A percentile compares a stretch with the other conserved stretches of the same genome.
These are phyloP conservation scores for Rotaria macrura DNA, from an alignment of 2,888 invertebrate genomes.

Conservation along the genomic window DNA sequence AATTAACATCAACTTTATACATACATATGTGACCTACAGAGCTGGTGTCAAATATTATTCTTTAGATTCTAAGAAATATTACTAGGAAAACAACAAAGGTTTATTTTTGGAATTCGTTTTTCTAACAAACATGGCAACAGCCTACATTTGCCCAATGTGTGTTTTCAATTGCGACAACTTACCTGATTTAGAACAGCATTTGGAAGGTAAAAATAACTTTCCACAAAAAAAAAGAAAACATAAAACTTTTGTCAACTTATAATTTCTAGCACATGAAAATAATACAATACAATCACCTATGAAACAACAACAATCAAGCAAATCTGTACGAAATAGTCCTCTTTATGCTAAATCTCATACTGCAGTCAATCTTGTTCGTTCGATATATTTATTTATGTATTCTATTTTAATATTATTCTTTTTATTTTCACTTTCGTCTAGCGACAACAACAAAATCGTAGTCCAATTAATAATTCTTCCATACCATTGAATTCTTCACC, in stretches of 20 bases:
- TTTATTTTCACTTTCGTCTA: not conserved
- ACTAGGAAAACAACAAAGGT: too few species aligned
- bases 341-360: not conserved
- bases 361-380: not conserved
- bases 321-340: not conserved
- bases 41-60: not conserved
- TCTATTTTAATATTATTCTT: too few species aligned
- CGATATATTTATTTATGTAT: not conserved
- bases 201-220: not conserved
- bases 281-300: not conserved
- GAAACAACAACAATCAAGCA: not conserved
- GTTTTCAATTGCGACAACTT: conserved; percentile 10
- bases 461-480: not conserved
- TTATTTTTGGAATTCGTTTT: not conserved
- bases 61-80: not conserved
- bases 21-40: not conserved
- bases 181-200: conserved; percentile 12
- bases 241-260: too few species aligned
- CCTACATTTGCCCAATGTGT: conserved; percentile 9
- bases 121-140: not conserved
- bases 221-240: not conserved
- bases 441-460: not conserved
- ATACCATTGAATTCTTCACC: not conserved
- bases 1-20: too few species aligned
- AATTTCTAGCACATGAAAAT: conserved; percentile 9